phyloP scores from a whole-genome alignment of 1,140 invertebrate species.

The Drosophila oshimai region DNA sequence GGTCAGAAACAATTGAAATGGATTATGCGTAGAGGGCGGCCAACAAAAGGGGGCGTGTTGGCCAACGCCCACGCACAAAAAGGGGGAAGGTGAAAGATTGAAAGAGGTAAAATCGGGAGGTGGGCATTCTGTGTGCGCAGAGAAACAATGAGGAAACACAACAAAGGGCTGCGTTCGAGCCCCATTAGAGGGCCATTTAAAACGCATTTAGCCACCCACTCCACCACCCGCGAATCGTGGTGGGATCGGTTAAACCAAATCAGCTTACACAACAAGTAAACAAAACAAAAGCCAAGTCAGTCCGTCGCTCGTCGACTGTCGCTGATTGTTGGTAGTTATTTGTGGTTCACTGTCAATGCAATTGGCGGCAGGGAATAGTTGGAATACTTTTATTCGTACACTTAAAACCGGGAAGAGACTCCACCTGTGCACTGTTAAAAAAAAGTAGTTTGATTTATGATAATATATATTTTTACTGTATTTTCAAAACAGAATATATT shows the following conservation, averaged over 20 bases:
- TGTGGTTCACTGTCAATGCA: constrained; percentile 40
- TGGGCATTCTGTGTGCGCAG: not conserved
- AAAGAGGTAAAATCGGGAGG: not conserved
- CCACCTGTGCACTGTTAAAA: not conserved
- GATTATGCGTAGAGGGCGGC: constrained; percentile 17
- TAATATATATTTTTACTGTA: not conserved
- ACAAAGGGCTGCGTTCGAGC: constrained; percentile 29
- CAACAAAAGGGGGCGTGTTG: constrained; percentile 20
- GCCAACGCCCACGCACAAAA: constrained; percentile 15
- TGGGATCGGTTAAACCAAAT: constrained; percentile 30
- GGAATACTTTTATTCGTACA: constrained; percentile 13
- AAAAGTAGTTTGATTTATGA: not conserved
- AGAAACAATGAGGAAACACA: constrained; percentile 36
- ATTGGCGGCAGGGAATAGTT: constrained; percentile 26
- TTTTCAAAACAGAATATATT: not conserved
- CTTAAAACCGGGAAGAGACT: constrained; percentile 21
- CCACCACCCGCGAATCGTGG: not conserved
- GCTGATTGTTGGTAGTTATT: constrained; percentile 18
- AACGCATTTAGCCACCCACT: constrained; percentile 28
- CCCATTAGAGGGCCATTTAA: constrained; percentile 52
- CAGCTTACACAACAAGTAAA: constrained; percentile 34
- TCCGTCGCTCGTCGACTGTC: constrained; percentile 11
- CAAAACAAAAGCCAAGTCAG: constrained; percentile 38
- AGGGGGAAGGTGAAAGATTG: not conserved
- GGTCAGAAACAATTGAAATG: constrained; percentile 23